These are phyloP conservation scores for Pasiphila rectangulata DNA, from an alignment of 2,888 invertebrate genomes.

Conservation along the genomic window DNA sequence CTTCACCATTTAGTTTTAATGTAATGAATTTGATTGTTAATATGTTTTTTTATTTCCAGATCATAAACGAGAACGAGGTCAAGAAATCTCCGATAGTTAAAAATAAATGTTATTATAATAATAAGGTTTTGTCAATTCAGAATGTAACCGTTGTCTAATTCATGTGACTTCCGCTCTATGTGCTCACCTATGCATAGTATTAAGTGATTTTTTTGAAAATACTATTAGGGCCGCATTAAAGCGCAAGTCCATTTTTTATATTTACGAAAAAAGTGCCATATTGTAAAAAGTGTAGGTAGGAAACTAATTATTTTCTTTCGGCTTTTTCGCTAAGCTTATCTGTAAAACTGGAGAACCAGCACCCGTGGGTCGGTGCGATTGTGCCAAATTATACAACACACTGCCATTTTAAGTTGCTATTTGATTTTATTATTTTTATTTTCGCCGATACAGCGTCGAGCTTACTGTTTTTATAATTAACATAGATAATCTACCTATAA, in stretches of 20 bases:
- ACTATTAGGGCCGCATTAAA: conserved; percentile 16
- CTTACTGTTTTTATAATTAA: conserved; percentile 35
- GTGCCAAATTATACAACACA: conserved; percentile 33
- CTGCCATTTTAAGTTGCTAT: conserved; percentile 38
- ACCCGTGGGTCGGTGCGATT: conserved; percentile 1
- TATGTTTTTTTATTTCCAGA: conserved; percentile 18
- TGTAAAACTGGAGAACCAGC: conserved; percentile 6
- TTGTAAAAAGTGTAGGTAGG: conserved; percentile 61
- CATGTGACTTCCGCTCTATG: background rate
- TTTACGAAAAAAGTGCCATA: conserved; percentile 35
- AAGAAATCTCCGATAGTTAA: conserved; percentile 23
- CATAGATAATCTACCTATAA: too few species aligned
- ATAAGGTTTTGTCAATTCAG: conserved; percentile 18
- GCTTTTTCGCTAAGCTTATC: conserved; percentile 31
- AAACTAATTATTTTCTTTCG: conserved; percentile 42
- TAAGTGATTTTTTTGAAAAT: conserved; percentile 53
- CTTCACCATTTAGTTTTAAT: too few species aligned
- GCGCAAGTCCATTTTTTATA: conserved; percentile 35
- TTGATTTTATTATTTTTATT: conserved; percentile 25
- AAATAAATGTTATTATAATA: conserved; percentile 13
- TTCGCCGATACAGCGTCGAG: conserved; percentile 11
- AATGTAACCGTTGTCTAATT: too few species aligned
- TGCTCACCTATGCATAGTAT: conserved; percentile 37
- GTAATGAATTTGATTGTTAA: too few species aligned
- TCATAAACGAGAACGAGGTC: conserved; percentile 19